Evolutionary conservation across 2,797 vertebrate species (phyloP).

Genomic region (Steatocranus sp.): DNA sequence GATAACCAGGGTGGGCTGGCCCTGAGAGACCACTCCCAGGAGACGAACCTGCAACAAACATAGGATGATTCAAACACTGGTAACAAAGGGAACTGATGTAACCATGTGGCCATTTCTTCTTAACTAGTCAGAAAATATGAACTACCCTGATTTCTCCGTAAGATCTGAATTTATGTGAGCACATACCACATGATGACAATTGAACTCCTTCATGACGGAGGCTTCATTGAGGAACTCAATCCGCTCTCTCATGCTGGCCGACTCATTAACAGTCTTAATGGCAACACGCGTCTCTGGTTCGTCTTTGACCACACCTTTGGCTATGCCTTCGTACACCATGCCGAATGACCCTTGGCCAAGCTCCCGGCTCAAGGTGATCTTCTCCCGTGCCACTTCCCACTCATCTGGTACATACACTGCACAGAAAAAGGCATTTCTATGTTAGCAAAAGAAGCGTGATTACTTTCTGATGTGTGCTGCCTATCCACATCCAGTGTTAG

Average conservation of each 20-base stretch:
- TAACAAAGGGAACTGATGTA: background rate
- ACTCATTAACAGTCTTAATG: constrained; percentile 96
- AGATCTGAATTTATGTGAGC: background rate
- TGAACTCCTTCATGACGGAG: constrained; percentile 99
- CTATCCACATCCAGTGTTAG: background rate
- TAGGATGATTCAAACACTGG: background rate
- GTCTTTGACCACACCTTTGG: constrained; percentile 95
- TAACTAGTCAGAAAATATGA: background rate
- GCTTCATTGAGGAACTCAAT: constrained; percentile 98
- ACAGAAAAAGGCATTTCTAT: background rate
- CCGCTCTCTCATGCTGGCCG: constrained; percentile 94
- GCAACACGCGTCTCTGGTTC: constrained; percentile 92
- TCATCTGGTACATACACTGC: constrained; percentile 96
- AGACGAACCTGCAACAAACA: constrained; percentile 84
- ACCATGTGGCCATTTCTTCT: background rate
- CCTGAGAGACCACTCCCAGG: constrained; percentile 96
- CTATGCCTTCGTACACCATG: constrained; percentile 96
- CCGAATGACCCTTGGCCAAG: constrained; percentile 97
- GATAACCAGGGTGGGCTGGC: constrained; percentile 96
- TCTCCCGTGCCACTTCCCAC: constrained; percentile 96
- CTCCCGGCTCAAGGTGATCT: constrained; percentile 91
- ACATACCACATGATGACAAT: constrained; percentile 97
- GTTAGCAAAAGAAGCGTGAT: background rate
- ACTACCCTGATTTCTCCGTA: background rate
- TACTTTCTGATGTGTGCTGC: background rate